Percentiles rank a stretch among this genome's conserved stretches.
Conservation (phyloP, 1,140 invertebrate genomes). For the Pissodes strobi region DNA sequence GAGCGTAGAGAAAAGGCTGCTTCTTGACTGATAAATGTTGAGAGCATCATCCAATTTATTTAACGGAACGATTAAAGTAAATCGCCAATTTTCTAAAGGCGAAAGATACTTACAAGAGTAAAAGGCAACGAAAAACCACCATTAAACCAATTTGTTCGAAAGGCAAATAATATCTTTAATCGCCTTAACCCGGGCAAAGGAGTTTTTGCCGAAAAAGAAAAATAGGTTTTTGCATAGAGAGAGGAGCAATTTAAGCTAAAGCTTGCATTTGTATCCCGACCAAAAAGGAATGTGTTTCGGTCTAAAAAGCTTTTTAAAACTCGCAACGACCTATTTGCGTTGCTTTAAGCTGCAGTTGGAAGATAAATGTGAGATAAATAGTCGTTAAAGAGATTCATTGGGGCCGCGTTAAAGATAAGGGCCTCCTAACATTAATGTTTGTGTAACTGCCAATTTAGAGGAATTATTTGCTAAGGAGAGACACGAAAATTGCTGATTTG, state of each 20-base stretch:
- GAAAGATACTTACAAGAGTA: too few species aligned
- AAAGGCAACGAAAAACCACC: constrained; percentile 6
- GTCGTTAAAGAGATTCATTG: constrained; percentile 25
- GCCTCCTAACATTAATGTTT: background rate
- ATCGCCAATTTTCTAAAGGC: too few species aligned
- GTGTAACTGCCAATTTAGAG: constrained; percentile 14
- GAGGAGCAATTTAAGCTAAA: constrained; percentile 24
- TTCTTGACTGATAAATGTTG: too few species aligned
- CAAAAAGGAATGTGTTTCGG: constrained; percentile 24
- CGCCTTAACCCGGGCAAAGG: constrained; percentile 20
- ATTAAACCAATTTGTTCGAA: constrained; percentile 26
- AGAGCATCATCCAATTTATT: too few species aligned
- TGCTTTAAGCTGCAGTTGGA: constrained; percentile 26
- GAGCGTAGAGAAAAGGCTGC: too few species aligned
- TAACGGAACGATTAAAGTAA: too few species aligned
- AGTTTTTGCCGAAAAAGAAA: constrained; percentile 18
- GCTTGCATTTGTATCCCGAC: constrained; percentile 23
- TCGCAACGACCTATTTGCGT: constrained; percentile 24
- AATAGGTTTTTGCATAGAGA: constrained; percentile 23
- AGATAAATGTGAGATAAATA: constrained; percentile 27
- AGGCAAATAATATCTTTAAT: constrained; percentile 27
- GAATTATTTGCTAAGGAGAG: too few species aligned
- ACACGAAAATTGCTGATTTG: too few species aligned
- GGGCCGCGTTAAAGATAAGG: constrained; percentile 19
- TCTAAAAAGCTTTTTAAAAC: constrained; percentile 25